Evolutionary conservation across 2,797 vertebrate species (phyloP).

Genomic region (Threskiornis aethiopicus): DNA sequence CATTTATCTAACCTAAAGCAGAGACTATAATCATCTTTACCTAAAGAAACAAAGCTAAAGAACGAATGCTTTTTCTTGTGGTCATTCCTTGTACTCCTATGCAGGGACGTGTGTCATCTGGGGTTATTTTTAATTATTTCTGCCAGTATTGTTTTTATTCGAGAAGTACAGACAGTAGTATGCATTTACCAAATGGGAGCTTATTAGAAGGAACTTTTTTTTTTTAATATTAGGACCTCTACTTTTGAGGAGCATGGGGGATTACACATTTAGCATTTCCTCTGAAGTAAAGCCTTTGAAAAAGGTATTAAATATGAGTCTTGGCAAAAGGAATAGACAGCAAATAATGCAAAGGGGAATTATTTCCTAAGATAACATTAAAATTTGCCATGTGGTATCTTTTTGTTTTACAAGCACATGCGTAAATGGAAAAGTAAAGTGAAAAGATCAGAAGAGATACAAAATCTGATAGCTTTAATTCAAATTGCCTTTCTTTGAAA

Average conservation of each 20-base stretch:
- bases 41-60: not conserved
- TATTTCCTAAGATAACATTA: not conserved
- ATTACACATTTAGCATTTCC: not conserved
- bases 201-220: not conserved
- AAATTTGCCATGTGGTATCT: not conserved
- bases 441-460: conserved; percentile 10
- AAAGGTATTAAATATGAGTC: not conserved
- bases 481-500: not conserved
- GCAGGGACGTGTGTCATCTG: not conserved
- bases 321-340: not conserved
- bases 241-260: not conserved
- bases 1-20: not conserved
- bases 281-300: not conserved
- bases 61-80: rapidly evolving
- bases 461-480: not conserved
- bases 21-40: not conserved
- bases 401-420: conserved; percentile 15
- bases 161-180: not conserved
- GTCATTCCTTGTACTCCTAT: not conserved
- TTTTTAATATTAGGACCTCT: not conserved
- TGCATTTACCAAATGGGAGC: not conserved
- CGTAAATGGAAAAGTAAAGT: not conserved
- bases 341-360: not conserved
- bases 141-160: not conserved
- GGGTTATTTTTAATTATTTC: not conserved